Evolutionary conservation across 2,888 invertebrate genomes (phyloP).

Genomic region (Corythucha ciliata): DNA sequence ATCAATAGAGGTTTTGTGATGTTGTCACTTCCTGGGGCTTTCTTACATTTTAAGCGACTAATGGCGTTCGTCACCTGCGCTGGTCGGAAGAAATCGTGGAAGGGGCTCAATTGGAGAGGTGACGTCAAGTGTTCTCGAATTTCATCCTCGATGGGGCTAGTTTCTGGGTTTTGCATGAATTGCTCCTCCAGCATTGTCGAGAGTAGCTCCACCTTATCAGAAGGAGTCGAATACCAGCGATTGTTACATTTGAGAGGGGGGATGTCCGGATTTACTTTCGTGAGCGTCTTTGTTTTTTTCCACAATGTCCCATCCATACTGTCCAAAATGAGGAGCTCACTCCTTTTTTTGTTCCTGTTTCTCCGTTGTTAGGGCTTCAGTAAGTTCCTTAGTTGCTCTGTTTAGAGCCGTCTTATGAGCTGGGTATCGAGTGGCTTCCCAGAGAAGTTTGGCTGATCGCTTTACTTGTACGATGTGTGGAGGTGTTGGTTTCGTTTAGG

Average conservation of each 20-base stretch:
- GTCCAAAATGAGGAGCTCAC: not conserved
- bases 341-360: too few species aligned
- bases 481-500: not conserved
- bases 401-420: slow-evolving; percentile 6
- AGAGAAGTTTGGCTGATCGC: not conserved
- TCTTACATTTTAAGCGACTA: too few species aligned
- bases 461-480: slow-evolving; percentile 4
- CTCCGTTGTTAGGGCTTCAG: too few species aligned
- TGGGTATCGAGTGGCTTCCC: slow-evolving; percentile 1
- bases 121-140: not conserved
- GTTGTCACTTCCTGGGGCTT: not conserved
- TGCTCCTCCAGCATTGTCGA: slow-evolving; percentile 4
- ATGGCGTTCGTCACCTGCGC: slow-evolving; percentile 2
- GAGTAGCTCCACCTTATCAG: too few species aligned
- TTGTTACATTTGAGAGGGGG: not conserved
- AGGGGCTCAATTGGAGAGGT: slow-evolving; percentile 6
- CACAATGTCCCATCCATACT: not conserved
- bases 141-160: slow-evolving; percentile 5
- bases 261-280: not conserved
- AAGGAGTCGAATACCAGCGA: too few species aligned
- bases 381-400: not conserved
- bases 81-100: too few species aligned
- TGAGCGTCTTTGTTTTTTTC: slow-evolving; percentile 3
- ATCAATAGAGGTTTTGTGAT: slow-evolving; percentile 3
- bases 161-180: not conserved